Conservation (phyloP, 2,113 vertebrate species). For the Nesoenas mayeri region DNA sequence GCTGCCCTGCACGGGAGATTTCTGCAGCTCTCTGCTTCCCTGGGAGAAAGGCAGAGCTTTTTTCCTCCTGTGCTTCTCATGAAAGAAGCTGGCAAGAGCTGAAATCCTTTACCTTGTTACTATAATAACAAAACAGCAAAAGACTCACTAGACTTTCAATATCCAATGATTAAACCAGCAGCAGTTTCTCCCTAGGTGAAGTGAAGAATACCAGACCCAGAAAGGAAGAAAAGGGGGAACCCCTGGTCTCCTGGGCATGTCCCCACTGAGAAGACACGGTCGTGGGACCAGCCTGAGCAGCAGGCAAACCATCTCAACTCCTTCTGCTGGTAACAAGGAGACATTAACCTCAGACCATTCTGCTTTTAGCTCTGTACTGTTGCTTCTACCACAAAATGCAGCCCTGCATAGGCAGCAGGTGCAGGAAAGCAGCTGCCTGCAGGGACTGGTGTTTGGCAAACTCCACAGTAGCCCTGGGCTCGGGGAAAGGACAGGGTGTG, state of each 20-base stretch:
- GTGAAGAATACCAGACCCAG: background rate
- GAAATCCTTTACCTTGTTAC: background rate
- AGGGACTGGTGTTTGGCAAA: background rate
- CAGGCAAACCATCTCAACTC: background rate
- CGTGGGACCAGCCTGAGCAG: background rate
- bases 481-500: background rate
- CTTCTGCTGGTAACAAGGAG: background rate
- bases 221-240: background rate
- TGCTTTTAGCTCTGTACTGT: background rate
- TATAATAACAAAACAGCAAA: background rate
- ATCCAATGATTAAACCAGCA: background rate
- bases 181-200: background rate
- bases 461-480: too few relatives aligned
- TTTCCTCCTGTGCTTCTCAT: background rate
- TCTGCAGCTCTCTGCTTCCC: background rate
- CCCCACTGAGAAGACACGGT: fast-evolving
- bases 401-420: fast-evolving
- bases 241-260: background rate
- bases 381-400: fast-evolving
- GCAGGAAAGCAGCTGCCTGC: background rate
- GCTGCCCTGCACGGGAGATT: fast-evolving
- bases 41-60: background rate
- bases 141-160: background rate
- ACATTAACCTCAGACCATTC: background rate
- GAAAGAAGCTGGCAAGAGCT: background rate